Percentiles rank a stretch among this genome's conserved stretches.
These are phyloP conservation scores for Lycaena phlaeas DNA, from an alignment of 2,888 invertebrate genomes.

Conservation along the genomic window DNA sequence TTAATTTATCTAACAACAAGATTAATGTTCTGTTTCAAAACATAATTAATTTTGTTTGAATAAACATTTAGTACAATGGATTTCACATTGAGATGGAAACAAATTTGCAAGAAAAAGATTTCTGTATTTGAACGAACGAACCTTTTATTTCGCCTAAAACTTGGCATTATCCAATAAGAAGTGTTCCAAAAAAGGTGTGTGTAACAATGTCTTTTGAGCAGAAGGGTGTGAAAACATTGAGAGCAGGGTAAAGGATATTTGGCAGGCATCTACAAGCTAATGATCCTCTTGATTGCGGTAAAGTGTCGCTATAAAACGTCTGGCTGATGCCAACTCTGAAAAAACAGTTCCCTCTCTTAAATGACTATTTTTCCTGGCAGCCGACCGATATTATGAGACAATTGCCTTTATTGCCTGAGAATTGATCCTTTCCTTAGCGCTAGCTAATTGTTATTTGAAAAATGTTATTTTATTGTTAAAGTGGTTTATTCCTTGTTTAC, in stretches of 20 bases:
- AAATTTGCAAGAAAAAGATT: not conserved
- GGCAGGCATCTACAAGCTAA: conserved; percentile 68
- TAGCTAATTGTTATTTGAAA: conserved; percentile 28
- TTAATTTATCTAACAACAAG: conserved; percentile 29
- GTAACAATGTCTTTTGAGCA: conserved; percentile 50
- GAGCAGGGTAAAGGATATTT: conserved; percentile 61
- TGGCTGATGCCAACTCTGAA: conserved; percentile 66
- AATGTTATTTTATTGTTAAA: conserved; percentile 16
- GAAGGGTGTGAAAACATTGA: conserved; percentile 58
- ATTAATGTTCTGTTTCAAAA: conserved; percentile 13
- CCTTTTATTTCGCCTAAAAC: conserved; percentile 24
- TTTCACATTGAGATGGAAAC: not conserved
- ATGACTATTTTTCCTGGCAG: conserved; percentile 66
- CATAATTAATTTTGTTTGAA: conserved; percentile 2
- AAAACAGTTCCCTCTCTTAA: conserved; percentile 62
- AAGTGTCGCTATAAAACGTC: conserved; percentile 69
- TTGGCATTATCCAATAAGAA: conserved; percentile 43
- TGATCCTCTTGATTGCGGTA: conserved; percentile 70
- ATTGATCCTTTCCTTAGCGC: conserved; percentile 46
- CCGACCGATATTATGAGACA: conserved; percentile 57
- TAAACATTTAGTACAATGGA: conserved; percentile 3
- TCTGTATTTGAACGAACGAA: not conserved
- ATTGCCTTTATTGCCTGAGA: conserved; percentile 58
- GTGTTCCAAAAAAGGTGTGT: conserved; percentile 54
- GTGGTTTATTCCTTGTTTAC: too few species aligned